A percentile compares a stretch with the other conserved stretches of the same genome.
Evolutionary conservation across 2,113 vertebrate genomes (phyloP).

Genomic region (Lutjanus erythropterus): DNA sequence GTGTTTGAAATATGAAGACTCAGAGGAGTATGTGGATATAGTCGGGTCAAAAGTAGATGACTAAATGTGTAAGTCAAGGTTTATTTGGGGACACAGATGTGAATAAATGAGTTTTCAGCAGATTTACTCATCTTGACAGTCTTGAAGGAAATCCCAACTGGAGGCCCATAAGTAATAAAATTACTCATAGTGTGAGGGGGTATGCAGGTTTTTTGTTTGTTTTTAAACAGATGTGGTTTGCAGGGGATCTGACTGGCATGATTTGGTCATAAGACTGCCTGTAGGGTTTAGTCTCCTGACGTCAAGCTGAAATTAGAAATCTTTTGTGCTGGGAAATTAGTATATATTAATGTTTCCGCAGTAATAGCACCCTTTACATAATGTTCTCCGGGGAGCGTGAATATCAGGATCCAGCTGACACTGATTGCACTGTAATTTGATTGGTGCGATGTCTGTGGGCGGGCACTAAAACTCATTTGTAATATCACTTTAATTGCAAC

Average conservation of each 20-base stretch:
- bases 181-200: not conserved
- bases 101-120: constrained; percentile 37
- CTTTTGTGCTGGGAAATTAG: not conserved
- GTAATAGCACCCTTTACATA: not conserved
- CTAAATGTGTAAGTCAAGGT: not conserved
- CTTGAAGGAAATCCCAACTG: constrained; percentile 13
- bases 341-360: not conserved
- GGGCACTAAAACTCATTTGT: constrained; percentile 4
- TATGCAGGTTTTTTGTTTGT: not conserved
- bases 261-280: not conserved
- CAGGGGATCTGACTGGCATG: not conserved
- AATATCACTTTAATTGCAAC: not conserved
- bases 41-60: not conserved
- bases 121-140: constrained; percentile 3
- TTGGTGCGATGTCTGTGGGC: not conserved
- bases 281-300: not conserved
- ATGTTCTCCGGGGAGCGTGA: not conserved
- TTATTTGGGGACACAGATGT: not conserved
- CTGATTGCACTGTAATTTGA: not conserved
- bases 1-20: not conserved
- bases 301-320: not conserved
- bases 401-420: not conserved
- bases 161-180: not conserved
- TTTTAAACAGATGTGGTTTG: constrained; percentile 21
- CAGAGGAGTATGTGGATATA: constrained; percentile 8